Base-by-base conservation (phyloP, 2,113 vertebrate species). In the Elaphurus davidianus region DNA sequence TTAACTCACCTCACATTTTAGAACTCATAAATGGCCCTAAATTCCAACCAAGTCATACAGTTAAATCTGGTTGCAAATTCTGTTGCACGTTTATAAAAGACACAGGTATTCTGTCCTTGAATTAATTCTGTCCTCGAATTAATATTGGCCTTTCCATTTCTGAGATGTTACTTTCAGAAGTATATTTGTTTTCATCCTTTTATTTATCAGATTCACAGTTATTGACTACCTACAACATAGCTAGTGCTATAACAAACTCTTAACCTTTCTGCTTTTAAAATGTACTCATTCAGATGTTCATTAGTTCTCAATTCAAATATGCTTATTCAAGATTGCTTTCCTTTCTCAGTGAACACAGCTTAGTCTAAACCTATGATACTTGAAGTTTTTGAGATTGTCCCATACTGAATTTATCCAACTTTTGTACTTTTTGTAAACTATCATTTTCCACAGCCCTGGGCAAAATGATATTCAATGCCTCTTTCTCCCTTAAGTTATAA, bases 61-160 rank as follows among this genome's bases (percentile, higher is more conserved):
- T 6, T 23, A 91, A 86, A 47, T 59, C 25, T 13, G 52, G 21
- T 43, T 76, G 50, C n/a, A 28, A 4, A 11, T 90, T 45, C 33
- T 52, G 52, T 8, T 7, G 45, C 7, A 5, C 0, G 0, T 21
- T 74, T 79, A n/a, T 62, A 62, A 84, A 62, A 25, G 11, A 86
- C 17, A 45, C 4, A 6, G 2, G 16, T 28, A 16, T 25, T 33
- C 43, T 83, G 33, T 1, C 30, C 16, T 28, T 59, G 5, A 54
- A 76, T 82, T 27, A 13, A 16, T 25, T 33, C 43, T 83, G 33
- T 1, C 25, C 16, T 28, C 59, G 6, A 54, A 76, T 82, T 21
- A 13, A 30, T n/a, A 45, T 3, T n/a, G 19, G 2, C 2, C 1
- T 55, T 8, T 7, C 17, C 10, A 6, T 28, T 60, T 55, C 57